A percentile compares a stretch with the other conserved stretches of the same genome.
Conservation (phyloP, 2,888 invertebrate genomes). For the Cephalotes varians region DNA sequence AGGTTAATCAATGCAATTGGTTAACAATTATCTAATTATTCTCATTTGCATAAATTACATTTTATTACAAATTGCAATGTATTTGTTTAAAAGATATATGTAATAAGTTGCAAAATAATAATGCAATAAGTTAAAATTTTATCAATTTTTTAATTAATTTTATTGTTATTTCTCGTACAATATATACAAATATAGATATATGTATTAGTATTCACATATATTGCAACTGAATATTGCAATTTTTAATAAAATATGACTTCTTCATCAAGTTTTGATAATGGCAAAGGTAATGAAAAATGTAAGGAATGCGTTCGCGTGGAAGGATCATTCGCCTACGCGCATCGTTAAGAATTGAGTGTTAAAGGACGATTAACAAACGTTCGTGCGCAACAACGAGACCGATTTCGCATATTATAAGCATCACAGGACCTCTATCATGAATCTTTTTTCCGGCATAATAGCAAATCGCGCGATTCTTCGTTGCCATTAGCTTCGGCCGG, state of each 20-base stretch:
- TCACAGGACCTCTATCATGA: background rate
- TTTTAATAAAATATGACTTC: background rate
- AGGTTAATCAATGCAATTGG: background rate
- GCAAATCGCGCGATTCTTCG: constrained; percentile 1
- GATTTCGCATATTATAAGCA: constrained; percentile 23
- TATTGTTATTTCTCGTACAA: background rate
- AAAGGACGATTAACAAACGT: background rate
- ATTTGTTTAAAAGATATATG: background rate
- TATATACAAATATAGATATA: background rate
- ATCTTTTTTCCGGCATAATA: constrained; percentile 13
- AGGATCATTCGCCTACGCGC: background rate
- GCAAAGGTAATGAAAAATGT: background rate
- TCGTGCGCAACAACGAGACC: background rate
- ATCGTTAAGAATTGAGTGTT: background rate
- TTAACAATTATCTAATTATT: background rate
- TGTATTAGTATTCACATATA: background rate
- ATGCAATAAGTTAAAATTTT: background rate
- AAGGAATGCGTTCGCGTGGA: background rate
- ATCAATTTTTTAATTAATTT: constrained; percentile 1
- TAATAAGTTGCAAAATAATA: background rate
- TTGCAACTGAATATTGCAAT: background rate
- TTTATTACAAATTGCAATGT: background rate
- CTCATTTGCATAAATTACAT: background rate
- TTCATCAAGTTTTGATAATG: background rate
- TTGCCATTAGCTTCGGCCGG: constrained; percentile 1